These are phyloP conservation scores for Chrysolina haemoptera DNA, from an alignment of 2,888 invertebrate genomes.

Conservation along the genomic window DNA sequence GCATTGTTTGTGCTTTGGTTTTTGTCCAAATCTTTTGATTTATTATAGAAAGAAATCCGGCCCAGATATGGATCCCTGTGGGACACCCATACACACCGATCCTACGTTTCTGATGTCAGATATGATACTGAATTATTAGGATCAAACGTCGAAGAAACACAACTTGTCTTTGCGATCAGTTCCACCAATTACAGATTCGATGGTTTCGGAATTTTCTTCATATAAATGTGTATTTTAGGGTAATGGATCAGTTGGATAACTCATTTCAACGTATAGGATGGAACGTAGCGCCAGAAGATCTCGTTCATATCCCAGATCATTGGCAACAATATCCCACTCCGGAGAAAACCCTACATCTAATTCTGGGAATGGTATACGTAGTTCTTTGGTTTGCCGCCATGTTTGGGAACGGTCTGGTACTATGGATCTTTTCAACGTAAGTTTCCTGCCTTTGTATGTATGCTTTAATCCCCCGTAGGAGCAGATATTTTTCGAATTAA, in stretches of 20 bases:
- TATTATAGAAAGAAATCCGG: no score
- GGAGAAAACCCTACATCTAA: constrained; percentile 85
- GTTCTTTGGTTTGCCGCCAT: constrained; percentile 79
- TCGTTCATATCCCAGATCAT: constrained; percentile 84
- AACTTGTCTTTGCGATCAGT: no score
- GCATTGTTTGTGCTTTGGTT: no score
- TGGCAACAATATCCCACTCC: constrained; percentile 87
- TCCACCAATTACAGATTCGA: no score
- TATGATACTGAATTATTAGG: no score
- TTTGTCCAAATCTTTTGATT: no score
- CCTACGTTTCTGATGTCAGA: no score
- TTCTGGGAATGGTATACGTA: constrained; percentile 83
- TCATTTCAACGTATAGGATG: constrained; percentile 74
- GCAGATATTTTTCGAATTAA: background rate
- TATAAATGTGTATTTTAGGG: constrained; percentile 26
- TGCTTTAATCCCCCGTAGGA: background rate
- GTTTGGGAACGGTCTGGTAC: constrained; percentile 87
- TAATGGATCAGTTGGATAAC: constrained; percentile 35
- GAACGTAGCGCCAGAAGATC: constrained; percentile 83
- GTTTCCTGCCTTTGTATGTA: constrained; percentile 59
- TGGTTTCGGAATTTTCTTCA: no score
- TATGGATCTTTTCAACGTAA: constrained; percentile 87
- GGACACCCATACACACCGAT: no score
- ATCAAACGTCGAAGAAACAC: no score
- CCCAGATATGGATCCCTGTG: no score